phyloP scores from a whole-genome alignment of 2,797 vertebrate species.

The Trachops cirrhosus region DNA sequence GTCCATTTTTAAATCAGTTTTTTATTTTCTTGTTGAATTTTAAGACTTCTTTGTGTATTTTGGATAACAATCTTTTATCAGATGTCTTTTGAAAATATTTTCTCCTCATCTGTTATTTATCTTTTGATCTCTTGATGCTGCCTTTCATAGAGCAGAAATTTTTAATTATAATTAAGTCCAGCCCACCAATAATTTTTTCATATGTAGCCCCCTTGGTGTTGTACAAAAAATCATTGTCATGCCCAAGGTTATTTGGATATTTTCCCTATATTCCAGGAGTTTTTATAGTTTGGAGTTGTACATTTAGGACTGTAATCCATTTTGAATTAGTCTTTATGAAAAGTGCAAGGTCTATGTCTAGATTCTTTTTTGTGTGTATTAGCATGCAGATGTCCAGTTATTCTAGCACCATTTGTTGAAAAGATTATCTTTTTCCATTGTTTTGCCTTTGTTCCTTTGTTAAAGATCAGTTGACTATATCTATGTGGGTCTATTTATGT shows the following conservation, averaged over 20 bases:
- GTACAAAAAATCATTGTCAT: neutral
- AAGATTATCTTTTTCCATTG: neutral
- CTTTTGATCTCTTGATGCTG: neutral
- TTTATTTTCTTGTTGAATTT: neutral
- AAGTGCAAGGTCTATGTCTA: neutral
- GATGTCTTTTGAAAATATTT: neutral
- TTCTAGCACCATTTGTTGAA: neutral
- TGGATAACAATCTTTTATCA: neutral
- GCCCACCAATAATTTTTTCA: neutral
- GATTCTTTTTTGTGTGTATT: neutral
- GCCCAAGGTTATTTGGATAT: neutral
- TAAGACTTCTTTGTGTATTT: neutral
- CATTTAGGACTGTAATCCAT: neutral
- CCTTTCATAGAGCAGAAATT: neutral
- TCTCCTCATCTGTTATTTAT: neutral
- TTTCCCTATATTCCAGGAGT: neutral
- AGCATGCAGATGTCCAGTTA: neutral
- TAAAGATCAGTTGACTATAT: neutral
- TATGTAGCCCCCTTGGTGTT: neutral
- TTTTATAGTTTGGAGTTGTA: neutral
- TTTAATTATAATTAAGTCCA: neutral
- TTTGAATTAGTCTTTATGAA: neutral
- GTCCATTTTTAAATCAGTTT: neutral
- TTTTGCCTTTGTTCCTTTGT: neutral
- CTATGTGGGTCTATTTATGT: neutral